Percentiles rank a stretch among this genome's conserved stretches.
These are phyloP conservation scores for Propithecus perrieri DNA, from an alignment of 2,797 vertebrate genomes.

Conservation along the genomic window DNA sequence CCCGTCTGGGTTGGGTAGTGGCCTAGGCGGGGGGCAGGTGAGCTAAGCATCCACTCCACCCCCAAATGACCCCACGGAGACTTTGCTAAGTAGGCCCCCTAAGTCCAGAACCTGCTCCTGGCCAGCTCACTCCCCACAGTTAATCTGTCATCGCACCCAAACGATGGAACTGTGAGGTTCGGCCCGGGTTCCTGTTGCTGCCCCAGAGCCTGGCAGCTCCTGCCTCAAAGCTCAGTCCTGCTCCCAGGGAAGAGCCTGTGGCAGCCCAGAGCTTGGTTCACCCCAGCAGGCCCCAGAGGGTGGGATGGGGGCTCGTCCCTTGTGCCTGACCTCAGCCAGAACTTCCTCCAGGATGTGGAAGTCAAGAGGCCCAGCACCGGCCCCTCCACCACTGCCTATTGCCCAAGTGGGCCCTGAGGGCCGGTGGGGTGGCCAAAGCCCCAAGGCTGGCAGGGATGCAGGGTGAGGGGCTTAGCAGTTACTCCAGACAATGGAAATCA, in stretches of 20 bases:
- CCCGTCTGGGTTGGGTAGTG: not conserved
- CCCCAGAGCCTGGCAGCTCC: not conserved
- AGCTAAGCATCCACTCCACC: not conserved
- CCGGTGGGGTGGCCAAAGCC: not conserved
- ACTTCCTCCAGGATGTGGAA: conserved; percentile 15
- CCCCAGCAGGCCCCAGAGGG: not conserved
- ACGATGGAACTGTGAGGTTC: not conserved
- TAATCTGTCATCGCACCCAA: not conserved
- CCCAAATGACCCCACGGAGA: not conserved
- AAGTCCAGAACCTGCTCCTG: not conserved
- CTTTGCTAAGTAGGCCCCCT: not conserved
- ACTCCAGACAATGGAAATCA: conserved; percentile 71
- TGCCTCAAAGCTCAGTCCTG: not conserved
- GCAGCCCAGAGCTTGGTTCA: not conserved
- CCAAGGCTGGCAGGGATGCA: conserved; percentile 26
- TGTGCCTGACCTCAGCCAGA: conserved; percentile 17
- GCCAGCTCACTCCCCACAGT: not conserved
- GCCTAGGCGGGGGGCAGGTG: not conserved
- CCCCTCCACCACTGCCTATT: not conserved
- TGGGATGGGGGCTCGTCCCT: not conserved
- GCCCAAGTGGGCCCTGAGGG: not conserved
- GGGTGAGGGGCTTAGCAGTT: conserved; percentile 44
- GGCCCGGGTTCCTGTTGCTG: not conserved
- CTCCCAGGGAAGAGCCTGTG: not conserved
- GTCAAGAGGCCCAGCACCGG: not conserved